A percentile compares a stretch with the other conserved stretches of the same genome.
phyloP scores from a whole-genome alignment of 2,113 vertebrate species.

The Manacus vitellinus region DNA sequence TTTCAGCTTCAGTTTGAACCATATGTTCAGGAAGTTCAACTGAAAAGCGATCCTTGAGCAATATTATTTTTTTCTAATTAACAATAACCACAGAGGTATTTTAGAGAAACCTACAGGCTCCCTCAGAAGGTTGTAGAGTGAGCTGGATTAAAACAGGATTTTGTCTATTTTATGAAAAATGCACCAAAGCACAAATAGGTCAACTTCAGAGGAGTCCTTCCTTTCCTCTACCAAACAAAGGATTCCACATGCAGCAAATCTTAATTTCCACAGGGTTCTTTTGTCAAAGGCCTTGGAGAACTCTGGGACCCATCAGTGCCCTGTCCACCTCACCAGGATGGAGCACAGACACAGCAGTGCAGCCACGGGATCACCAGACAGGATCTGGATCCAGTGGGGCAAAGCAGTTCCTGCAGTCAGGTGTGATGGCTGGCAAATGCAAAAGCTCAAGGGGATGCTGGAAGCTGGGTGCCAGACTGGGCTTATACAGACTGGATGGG shows the following conservation, averaged over 20 bases:
- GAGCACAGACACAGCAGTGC: neutral
- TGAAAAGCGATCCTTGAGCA: constrained; percentile 64
- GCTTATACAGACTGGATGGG: neutral
- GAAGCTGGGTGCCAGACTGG: neutral
- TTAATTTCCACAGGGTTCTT: neutral
- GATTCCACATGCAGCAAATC: neutral
- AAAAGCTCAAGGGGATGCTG: neutral
- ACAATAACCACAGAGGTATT: constrained; percentile 63
- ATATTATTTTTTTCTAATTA: constrained; percentile 71
- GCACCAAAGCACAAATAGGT: neutral
- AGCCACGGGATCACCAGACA: rapidly evolving
- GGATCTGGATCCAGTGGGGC: neutral
- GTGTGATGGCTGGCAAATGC: neutral
- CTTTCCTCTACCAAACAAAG: constrained; percentile 11
- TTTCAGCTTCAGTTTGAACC: constrained; percentile 69
- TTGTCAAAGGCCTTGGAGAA: neutral
- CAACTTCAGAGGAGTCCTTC: constrained; percentile 29
- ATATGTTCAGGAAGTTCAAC: constrained; percentile 74
- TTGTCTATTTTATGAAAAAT: constrained; percentile 56
- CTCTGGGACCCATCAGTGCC: neutral
- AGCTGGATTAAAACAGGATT: constrained; percentile 51
- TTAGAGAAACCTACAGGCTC: constrained; percentile 9
- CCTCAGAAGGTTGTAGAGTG: constrained; percentile 14
- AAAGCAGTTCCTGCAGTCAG: neutral
- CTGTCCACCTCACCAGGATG: rapidly evolving